Evolutionary conservation across 2,888 invertebrate genomes (phyloP), one percentile per base, ranked within the genome.

Genomic region (Lochmaea capreae): DNA sequence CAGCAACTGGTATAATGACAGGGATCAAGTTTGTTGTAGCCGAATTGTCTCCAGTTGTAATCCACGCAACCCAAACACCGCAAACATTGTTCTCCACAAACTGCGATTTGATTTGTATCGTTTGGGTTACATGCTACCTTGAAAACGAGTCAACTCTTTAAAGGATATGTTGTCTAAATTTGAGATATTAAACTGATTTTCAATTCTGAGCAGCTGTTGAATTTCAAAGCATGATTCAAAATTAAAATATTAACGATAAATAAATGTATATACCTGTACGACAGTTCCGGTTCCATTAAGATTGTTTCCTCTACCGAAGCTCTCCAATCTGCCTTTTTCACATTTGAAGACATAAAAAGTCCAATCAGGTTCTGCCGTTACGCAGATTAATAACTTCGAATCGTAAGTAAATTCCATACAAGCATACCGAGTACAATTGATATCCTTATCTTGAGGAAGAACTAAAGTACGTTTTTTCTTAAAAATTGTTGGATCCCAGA

Each of bases 331-430:
- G 12, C 93, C 93, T 84, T 93, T 94, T 81, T 95, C 95, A 92
- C 94, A 91, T 84, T 93, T 93, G 89, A 95, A 94, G 87, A 93
- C 92, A 83, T 95, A 90, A 87, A 95, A 88, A 80, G 90, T 92
- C 92, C 94, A 93, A 85, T 96, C 96, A 0, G 97, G 96, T 76
- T 93, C 93, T 3, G 94, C 94, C 0, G 95, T 94, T 43, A 97
- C 91, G 0, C 94, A 91, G 1, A 94, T 91, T 12, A 98, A 85
- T 78, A 93, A 93, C 84, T 94, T 94, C 2, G 93, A 95, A 85
- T 97, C 97, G 75, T 89, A 92, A 0, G 95, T 94, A 82, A 98
- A 97, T 42, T 92, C 90, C 0, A 95, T 87, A 72, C 92, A 91
- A 12, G 92, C 91, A 82, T 92, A 92, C 71, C 87, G 89, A 0